Conservation (phyloP, 1,140 invertebrate genomes). For the Orussus abietinus region DNA sequence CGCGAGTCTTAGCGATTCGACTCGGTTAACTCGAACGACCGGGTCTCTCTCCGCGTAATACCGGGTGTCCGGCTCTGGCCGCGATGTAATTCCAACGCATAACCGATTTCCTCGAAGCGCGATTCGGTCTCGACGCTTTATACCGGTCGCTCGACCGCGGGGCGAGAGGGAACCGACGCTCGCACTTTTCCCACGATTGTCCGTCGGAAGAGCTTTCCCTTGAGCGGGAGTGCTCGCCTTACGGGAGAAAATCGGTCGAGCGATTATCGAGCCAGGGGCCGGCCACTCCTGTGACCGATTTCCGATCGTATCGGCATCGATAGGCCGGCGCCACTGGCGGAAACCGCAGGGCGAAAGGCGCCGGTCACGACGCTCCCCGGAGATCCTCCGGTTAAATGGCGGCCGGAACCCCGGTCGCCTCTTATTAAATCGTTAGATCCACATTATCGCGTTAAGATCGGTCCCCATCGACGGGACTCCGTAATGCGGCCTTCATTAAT, state of each 20-base stretch:
- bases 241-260: no score
- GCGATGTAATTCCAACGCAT: not conserved
- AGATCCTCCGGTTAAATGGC: slow-evolving; percentile 27
- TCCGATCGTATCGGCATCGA: not conserved
- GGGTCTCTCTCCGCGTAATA: not conserved
- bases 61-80: slow-evolving; percentile 5
- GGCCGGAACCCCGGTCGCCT: slow-evolving; percentile 32
- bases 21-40: not conserved
- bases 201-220: no score
- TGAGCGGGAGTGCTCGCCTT: no score
- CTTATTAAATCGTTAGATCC: slow-evolving; percentile 48
- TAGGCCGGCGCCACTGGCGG: slow-evolving; percentile 2
- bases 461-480: no score
- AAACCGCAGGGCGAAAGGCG: slow-evolving; percentile 19
- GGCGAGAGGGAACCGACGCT: no score
- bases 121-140: no score
- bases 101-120: no score
- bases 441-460: slow-evolving; percentile 43
- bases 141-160: no score
- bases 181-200: no score
- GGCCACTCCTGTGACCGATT: slow-evolving; percentile 1
- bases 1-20: not conserved
- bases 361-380: slow-evolving; percentile 28
- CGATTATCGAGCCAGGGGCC: not conserved
- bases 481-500: no score